A percentile compares a stretch with the other conserved stretches of the same genome.
Evolutionary conservation across 2,888 invertebrate genomes (phyloP).

Genomic region (Drosophila algonquin): DNA sequence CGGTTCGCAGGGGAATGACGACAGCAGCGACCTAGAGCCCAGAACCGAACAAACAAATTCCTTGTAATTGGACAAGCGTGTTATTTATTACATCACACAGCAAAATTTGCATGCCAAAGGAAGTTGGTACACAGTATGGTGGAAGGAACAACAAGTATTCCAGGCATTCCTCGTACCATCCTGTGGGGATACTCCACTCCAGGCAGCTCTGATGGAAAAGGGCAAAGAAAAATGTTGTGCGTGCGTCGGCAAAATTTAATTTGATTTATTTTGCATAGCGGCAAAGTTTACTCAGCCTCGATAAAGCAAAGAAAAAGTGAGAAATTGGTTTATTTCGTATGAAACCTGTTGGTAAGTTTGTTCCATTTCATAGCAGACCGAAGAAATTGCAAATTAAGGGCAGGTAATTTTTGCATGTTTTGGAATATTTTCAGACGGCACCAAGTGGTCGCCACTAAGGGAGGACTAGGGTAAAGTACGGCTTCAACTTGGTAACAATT

Average conservation of each 20-base stretch:
- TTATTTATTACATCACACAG: constrained; percentile 41
- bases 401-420: background rate
- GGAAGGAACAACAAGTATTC: constrained; percentile 5
- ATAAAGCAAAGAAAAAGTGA: background rate
- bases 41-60: constrained; percentile 37
- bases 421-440: background rate
- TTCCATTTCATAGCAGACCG: too few relatives aligned
- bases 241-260: constrained; percentile 48
- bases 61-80: constrained; percentile 31
- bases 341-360: background rate
- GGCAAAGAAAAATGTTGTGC: constrained; percentile 20
- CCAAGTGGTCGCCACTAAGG: too few relatives aligned
- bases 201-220: constrained; percentile 24
- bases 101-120: constrained; percentile 4
- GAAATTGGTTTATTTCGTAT: too few relatives aligned
- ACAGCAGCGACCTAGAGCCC: constrained; percentile 50
- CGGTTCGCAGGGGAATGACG: constrained; percentile 42
- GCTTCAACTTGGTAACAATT: too few relatives aligned
- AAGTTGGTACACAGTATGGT: background rate
- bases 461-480: too few relatives aligned
- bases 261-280: constrained; percentile 58
- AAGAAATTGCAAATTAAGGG: background rate
- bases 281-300: constrained; percentile 21
- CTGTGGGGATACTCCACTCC: constrained; percentile 56
- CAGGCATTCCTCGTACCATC: background rate